phyloP scores from a whole-genome alignment of 2,113 vertebrate species.

The Manacus vitellinus region DNA sequence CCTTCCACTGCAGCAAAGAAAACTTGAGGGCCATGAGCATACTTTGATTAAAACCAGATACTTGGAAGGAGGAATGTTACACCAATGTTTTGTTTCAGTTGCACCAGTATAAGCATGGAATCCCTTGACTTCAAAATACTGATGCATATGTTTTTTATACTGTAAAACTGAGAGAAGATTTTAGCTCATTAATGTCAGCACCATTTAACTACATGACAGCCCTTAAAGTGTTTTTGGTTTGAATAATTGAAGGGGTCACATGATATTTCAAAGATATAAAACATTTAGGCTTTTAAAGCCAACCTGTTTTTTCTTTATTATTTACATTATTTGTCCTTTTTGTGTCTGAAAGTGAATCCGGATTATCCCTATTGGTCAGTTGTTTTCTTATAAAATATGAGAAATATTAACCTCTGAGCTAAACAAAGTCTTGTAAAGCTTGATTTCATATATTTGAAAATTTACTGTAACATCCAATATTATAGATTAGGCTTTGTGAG shows the following conservation, averaged over 20 bases:
- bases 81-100: conserved; percentile 65
- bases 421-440: neutral
- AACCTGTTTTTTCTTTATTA: conserved; percentile 24
- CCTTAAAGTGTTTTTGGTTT: neutral
- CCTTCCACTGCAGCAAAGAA: conserved; percentile 40
- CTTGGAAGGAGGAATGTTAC: conserved; percentile 44
- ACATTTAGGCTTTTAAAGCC: conserved; percentile 6
- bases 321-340: conserved; percentile 17
- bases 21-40: neutral
- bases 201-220: conserved; percentile 7
- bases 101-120: conserved; percentile 14
- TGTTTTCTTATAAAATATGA: neutral
- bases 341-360: neutral
- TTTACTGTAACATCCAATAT: neutral
- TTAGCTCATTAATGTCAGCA: conserved; percentile 21
- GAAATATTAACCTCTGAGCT: neutral
- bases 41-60: conserved; percentile 66
- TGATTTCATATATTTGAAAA: neutral
- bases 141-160: conserved; percentile 63
- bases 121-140: conserved; percentile 50
- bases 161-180: conserved; percentile 43
- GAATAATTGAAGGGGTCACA: conserved; percentile 4
- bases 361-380: neutral
- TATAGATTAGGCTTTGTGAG: neutral
- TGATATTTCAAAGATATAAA: conserved; percentile 25